phyloP scores from a whole-genome alignment of 2,113 vertebrate genomes.

The Esox niger region DNA sequence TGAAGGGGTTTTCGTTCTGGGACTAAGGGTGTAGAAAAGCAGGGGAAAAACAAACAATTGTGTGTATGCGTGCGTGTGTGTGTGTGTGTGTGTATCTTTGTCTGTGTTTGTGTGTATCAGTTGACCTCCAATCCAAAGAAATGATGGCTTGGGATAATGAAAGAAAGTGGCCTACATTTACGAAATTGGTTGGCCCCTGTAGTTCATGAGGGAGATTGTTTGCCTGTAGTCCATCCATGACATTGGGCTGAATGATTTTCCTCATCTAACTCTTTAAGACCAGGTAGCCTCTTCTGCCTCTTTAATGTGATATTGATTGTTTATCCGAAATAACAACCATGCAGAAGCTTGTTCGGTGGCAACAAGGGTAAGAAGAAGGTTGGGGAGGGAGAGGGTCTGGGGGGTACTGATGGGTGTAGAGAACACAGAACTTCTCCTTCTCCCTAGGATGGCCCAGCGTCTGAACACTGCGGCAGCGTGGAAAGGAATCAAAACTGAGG shows the following conservation, averaged over 20 bases:
- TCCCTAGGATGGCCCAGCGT: constrained; percentile 17
- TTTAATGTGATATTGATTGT: constrained; percentile 70
- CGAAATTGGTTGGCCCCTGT: not conserved
- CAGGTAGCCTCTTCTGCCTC: constrained; percentile 33
- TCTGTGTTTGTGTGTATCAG: constrained; percentile 20
- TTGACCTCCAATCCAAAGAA: constrained; percentile 58
- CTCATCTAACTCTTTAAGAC: constrained; percentile 47
- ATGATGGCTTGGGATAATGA: constrained; percentile 48
- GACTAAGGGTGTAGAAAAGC: constrained; percentile 44
- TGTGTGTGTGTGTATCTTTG: too few relatives aligned
- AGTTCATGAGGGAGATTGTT: constrained; percentile 44
- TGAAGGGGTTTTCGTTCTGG: constrained; percentile 44
- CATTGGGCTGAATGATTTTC: constrained; percentile 52
- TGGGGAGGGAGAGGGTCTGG: constrained; percentile 14
- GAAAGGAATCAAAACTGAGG: constrained; percentile 62
- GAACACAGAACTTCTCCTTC: constrained; percentile 32
- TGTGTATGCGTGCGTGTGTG: too few relatives aligned
- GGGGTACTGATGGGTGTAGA: constrained; percentile 51
- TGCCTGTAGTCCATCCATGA: constrained; percentile 44
- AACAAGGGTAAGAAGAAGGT: not conserved
- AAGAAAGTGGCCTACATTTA: constrained; percentile 45
- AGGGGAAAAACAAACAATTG: constrained; percentile 21
- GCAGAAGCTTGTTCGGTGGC: not conserved
- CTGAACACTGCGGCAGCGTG: too few relatives aligned
- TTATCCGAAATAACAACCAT: constrained; percentile 60